Evolutionary conservation across 2,113 vertebrate genomes (phyloP).

Genomic region (Strix aluco): DNA sequence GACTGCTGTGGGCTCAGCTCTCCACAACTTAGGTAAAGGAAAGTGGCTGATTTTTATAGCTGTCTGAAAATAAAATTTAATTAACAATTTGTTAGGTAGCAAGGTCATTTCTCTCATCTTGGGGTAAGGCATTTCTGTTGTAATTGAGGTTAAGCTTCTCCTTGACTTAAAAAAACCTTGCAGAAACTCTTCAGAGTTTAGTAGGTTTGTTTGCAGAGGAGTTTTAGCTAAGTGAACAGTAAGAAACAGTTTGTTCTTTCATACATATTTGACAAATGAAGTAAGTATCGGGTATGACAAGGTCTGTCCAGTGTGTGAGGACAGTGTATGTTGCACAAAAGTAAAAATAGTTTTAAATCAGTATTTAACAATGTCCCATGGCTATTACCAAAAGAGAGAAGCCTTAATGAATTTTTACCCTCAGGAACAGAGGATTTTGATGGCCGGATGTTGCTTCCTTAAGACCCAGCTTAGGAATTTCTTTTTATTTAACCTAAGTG

Average conservation of each 20-base stretch:
- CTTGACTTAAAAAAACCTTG: neutral
- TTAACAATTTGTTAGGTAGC: neutral
- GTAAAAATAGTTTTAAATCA: neutral
- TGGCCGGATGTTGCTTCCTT: neutral
- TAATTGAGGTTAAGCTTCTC: neutral
- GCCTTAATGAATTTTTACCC: neutral
- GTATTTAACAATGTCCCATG: neutral
- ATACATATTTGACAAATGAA: neutral
- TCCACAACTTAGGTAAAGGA: rapidly evolving
- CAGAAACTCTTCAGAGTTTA: neutral
- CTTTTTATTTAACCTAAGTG: neutral
- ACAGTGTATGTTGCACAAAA: neutral
- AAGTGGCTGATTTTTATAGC: neutral
- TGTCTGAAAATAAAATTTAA: neutral
- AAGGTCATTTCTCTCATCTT: neutral
- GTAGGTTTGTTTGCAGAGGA: neutral
- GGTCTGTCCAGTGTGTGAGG: neutral
- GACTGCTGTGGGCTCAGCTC: neutral
- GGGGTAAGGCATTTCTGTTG: neutral
- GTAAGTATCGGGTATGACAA: neutral
- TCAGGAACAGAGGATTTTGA: neutral
- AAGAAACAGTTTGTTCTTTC: neutral
- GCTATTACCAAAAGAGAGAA: neutral
- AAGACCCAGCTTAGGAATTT: neutral
- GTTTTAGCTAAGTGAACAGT: neutral